Evolutionary conservation across 2,113 vertebrate genomes (phyloP).

Genomic region (Orcinus orca): DNA sequence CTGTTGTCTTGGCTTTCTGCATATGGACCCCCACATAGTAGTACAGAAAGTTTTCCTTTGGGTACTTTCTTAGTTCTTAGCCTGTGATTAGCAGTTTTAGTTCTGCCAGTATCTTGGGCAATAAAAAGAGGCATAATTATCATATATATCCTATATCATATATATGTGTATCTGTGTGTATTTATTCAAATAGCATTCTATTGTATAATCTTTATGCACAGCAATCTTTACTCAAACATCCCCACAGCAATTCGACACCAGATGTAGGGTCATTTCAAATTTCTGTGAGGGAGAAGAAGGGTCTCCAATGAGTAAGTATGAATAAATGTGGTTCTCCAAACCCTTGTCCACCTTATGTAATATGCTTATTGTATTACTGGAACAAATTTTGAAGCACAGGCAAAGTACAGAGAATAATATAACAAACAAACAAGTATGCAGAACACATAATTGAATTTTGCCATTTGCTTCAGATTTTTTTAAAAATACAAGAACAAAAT

Average conservation of each 20-base stretch:
- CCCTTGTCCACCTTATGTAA: neutral
- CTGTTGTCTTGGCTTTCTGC: neutral
- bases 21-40: neutral
- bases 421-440: neutral
- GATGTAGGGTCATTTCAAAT: neutral
- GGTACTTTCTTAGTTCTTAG: neutral
- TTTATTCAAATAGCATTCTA: neutral
- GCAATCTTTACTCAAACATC: neutral
- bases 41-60: conserved; percentile 11
- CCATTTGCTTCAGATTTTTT: neutral
- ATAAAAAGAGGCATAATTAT: conserved; percentile 6
- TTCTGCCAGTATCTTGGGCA: conserved; percentile 2
- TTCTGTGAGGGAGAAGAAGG: neutral
- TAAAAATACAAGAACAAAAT: neutral
- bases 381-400: neutral
- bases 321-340: neutral
- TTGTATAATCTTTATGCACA: neutral
- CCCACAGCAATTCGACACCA: neutral
- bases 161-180: neutral
- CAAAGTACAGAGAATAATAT: conserved; percentile 15
- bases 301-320: neutral
- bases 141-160: neutral
- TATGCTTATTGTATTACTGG: neutral
- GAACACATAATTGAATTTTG: neutral
- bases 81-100: neutral